These are phyloP conservation scores for Toxotes lorentzi DNA, from an alignment of 2,797 vertebrate species.

Conservation along the genomic window DNA sequence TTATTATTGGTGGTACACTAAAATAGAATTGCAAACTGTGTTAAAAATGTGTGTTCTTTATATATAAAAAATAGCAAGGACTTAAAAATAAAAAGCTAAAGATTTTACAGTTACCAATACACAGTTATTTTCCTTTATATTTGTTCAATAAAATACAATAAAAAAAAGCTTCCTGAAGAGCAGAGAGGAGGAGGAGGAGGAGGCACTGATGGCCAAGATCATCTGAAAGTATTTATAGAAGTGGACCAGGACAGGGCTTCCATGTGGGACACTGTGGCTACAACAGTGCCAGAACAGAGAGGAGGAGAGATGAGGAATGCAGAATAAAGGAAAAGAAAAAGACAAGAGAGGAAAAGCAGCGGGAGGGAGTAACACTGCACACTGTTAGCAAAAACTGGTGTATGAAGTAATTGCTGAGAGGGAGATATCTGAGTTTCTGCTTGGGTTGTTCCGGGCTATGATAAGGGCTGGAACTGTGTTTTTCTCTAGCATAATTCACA, in stretches of 20 bases:
- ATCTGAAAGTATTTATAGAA: constrained; percentile 71
- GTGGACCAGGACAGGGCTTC: constrained; percentile 65
- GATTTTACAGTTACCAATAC: not conserved
- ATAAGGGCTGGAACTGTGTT: constrained; percentile 46
- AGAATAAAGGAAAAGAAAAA: constrained; percentile 16
- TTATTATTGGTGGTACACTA: not conserved
- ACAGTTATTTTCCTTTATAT: not conserved
- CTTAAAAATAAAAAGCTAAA: not conserved
- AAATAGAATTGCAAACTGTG: not conserved
- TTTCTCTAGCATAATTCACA: constrained; percentile 42
- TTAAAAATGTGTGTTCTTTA: not conserved
- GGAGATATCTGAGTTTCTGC: constrained; percentile 55
- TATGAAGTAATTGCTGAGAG: constrained; percentile 51
- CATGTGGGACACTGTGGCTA: constrained; percentile 59
- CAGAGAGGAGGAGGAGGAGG: constrained; percentile 17
- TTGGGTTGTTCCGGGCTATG: constrained; percentile 41
- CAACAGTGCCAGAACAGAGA: constrained; percentile 43
- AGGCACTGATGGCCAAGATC: constrained; percentile 62
- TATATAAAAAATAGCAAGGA: not conserved
- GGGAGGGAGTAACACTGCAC: constrained; percentile 25
- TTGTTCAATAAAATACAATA: constrained; percentile 10
- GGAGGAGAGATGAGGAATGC: constrained; percentile 35
- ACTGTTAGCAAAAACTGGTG: constrained; percentile 38
- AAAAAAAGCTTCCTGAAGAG: constrained; percentile 36
- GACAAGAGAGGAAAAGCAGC: constrained; percentile 20